Conservation (phyloP, 1,140 invertebrate genomes). For the Brachionus rubens region DNA sequence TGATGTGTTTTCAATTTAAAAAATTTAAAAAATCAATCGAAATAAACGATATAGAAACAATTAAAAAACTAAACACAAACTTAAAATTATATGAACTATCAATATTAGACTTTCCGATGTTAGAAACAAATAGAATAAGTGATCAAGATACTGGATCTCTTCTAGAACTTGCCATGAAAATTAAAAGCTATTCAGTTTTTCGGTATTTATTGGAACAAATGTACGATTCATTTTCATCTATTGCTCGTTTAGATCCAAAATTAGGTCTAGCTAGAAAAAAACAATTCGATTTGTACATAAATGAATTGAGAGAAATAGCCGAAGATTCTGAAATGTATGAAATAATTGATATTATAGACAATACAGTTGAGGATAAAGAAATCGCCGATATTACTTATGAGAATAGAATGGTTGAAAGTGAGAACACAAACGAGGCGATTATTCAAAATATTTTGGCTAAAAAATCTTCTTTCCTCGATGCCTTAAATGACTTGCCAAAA, state of each 20-base stretch:
- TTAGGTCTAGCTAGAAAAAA: background rate
- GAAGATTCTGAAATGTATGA: constrained; percentile 34
- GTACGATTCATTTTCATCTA: background rate
- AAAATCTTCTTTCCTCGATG: background rate
- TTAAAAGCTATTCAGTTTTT: constrained; percentile 20
- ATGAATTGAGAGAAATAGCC: constrained; percentile 20
- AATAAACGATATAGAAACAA: background rate
- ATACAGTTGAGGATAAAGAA: constrained; percentile 36
- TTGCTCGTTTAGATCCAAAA: background rate
- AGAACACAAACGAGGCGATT: background rate
- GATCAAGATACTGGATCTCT: background rate
- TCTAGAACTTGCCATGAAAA: constrained; percentile 1
- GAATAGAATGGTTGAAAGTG: background rate
- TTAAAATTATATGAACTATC: constrained; percentile 5
- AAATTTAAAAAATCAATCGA: background rate
- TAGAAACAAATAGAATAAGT: background rate
- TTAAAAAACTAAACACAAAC: background rate
- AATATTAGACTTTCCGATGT: constrained; percentile 7
- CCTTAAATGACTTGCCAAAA: background rate
- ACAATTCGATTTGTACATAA: background rate
- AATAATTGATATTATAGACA: constrained; percentile 42
- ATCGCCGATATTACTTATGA: constrained; percentile 18
- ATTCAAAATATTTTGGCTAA: constrained; percentile 23
- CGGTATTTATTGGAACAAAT: background rate
- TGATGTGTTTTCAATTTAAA: constrained; percentile 40